Percentiles rank a stretch among this genome's conserved stretches.
Conservation (phyloP, 2,797 vertebrate species). For the Lophotriccus pileatus region DNA sequence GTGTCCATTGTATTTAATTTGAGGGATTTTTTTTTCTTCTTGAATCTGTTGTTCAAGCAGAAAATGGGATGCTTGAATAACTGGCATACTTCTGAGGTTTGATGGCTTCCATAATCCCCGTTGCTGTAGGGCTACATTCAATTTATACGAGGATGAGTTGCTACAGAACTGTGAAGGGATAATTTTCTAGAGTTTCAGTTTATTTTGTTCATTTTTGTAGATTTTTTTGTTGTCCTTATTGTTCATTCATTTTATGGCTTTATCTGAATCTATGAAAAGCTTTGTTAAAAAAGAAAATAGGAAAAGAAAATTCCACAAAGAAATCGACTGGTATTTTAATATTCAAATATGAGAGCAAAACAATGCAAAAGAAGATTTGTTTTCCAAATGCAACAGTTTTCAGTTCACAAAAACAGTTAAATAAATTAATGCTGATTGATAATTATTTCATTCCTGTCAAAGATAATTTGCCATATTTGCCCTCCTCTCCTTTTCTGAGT, state of each 20-base stretch:
- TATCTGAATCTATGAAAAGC: not conserved
- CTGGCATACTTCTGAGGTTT: not conserved
- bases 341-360: not conserved
- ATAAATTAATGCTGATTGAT: not conserved
- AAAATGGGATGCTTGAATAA: not conserved
- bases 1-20: not conserved
- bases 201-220: not conserved
- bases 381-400: not conserved
- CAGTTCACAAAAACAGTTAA: not conserved
- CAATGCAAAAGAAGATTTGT: not conserved
- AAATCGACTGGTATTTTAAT: not conserved
- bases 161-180: not conserved
- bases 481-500: not conserved
- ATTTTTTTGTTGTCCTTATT: not conserved
- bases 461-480: not conserved
- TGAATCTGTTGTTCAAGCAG: not conserved
- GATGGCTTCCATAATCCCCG: not conserved
- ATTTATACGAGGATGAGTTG: not conserved
- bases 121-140: not conserved
- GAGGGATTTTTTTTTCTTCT: not conserved
- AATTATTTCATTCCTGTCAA: not conserved
- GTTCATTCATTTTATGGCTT: not conserved
- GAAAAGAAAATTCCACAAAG: not conserved
- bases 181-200: not conserved
- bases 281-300: not conserved